These are phyloP conservation scores for Aspidoscelis tigris DNA, from an alignment of 2,113 vertebrate species.

Conservation along the genomic window DNA sequence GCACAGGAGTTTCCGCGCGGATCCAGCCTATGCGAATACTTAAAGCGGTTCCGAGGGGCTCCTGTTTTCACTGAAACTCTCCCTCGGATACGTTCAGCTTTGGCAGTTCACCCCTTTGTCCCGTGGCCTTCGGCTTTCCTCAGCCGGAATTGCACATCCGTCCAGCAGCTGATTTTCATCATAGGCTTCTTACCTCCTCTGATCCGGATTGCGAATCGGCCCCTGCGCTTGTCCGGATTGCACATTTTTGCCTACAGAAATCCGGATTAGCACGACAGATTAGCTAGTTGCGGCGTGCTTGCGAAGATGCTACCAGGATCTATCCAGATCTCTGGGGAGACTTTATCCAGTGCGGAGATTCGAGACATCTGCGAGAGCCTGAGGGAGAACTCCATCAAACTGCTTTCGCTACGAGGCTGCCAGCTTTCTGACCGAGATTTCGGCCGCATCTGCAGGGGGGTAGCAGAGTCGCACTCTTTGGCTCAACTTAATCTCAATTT, in stretches of 20 bases:
- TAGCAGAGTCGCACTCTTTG: slow-evolving; percentile 85
- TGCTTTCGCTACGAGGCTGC: slow-evolving; percentile 92
- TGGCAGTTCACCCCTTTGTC: neutral
- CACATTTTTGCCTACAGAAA: neutral
- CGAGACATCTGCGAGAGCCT: slow-evolving; percentile 93
- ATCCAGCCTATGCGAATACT: neutral
- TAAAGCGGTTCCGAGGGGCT: neutral
- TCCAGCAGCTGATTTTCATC: neutral
- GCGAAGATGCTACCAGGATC: slow-evolving; percentile 89
- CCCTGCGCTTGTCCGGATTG: neutral
- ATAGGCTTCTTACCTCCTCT: neutral
- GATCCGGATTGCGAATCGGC: neutral
- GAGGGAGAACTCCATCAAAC: slow-evolving; percentile 88
- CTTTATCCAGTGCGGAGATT: slow-evolving; percentile 89
- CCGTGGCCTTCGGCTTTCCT: neutral
- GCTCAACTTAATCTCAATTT: slow-evolving; percentile 96
- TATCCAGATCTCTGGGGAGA: slow-evolving; percentile 95
- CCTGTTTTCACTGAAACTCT: neutral
- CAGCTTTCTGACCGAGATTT: slow-evolving; percentile 94
- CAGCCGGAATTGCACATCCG: neutral
- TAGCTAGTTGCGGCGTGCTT: neutral
- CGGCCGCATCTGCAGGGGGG: slow-evolving; percentile 88
- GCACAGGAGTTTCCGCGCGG: neutral
- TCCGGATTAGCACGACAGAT: neutral
- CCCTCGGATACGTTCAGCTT: neutral